Evolutionary conservation across 64 coral and sea anemone species (phyloP), one percentile per base, ranked within the genome.

Genomic region (Acropora tenuis): DNA sequence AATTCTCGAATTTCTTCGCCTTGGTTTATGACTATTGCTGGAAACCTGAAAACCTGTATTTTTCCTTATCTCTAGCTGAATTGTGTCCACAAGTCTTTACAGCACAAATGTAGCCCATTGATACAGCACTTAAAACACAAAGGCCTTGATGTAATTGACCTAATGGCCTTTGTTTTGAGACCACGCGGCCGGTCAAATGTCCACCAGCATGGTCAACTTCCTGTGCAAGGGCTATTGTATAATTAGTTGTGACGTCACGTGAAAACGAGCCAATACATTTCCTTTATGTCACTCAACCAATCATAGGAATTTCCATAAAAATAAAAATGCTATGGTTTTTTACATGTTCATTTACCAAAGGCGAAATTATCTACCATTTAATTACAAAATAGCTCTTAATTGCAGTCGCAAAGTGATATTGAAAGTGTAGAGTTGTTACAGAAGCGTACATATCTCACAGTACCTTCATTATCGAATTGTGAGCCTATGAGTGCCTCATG

Each of bases 131-230:
- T 69, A 17, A 69, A 13, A 10, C 13, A 69, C 13, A 3, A n/a
- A 7, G 2, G n/a, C n/a, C n/a, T 30, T 30, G 30, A 30, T 30
- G n/a, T 74, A 74, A 74, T 74, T 30, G 17, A n/a, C 17, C 71
- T 30, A 74, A 74, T 20, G 16, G 17, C 71, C n/a, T 30, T 76
- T 76, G 15, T 76, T 47, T 76, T 47, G 4, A 43, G 2, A 76
- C 15, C 81, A 84, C 4, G 61, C 43, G 61, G 69, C 59, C 43
- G 61, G 9, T 6, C 15, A 60, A 8, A 19, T 84, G 58, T 84
- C 81, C 53, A 65, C 58, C 81, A 84, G 61, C 81, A 84, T 84
- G 81, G 81, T 60, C 15, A 43, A 76, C 41, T 76, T 76, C 41
- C 74, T 41, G 41, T 76, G 4, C 4, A 76, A 41, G 7, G 8